Evolutionary conservation across 2,888 invertebrate genomes (phyloP).

Genomic region (Tyria jacobaeae): DNA sequence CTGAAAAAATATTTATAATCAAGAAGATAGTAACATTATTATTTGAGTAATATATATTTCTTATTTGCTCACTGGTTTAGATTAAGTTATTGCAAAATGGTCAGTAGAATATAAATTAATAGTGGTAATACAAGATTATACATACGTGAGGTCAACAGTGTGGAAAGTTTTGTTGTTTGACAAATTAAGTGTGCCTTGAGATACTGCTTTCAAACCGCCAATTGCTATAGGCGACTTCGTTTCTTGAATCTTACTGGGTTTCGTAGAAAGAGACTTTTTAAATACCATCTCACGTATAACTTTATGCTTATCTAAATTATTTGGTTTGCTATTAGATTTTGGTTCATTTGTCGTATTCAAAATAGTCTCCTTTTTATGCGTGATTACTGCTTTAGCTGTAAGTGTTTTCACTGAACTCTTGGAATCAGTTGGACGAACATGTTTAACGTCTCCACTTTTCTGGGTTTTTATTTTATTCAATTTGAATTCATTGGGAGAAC

Average conservation of each 20-base stretch:
- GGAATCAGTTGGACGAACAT: background rate
- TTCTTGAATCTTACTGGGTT: background rate
- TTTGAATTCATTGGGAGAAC: background rate
- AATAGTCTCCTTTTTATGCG: background rate
- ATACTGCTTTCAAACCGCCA: slow-evolving; percentile 3
- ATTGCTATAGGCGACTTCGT: background rate
- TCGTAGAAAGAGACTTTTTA: background rate
- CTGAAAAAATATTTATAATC: no score
- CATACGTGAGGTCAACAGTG: slow-evolving; percentile 41
- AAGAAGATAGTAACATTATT: no score
- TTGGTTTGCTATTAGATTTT: slow-evolving; percentile 2
- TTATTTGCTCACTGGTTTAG: background rate
- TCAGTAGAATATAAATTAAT: background rate
- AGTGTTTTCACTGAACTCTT: background rate
- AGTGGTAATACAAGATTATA: slow-evolving; percentile 7
- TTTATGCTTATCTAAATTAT: background rate
- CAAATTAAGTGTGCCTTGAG: background rate
- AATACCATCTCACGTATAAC: background rate
- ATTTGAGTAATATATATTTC: background rate
- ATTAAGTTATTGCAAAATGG: background rate
- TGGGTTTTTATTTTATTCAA: slow-evolving; percentile 5
- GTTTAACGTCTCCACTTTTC: slow-evolving; percentile 24
- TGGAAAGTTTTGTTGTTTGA: background rate
- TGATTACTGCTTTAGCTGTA: background rate
- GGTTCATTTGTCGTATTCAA: background rate